Evolutionary conservation across 2,888 invertebrate genomes (phyloP), one percentile per base, ranked within the genome.

Genomic region (Altica lythri): DNA sequence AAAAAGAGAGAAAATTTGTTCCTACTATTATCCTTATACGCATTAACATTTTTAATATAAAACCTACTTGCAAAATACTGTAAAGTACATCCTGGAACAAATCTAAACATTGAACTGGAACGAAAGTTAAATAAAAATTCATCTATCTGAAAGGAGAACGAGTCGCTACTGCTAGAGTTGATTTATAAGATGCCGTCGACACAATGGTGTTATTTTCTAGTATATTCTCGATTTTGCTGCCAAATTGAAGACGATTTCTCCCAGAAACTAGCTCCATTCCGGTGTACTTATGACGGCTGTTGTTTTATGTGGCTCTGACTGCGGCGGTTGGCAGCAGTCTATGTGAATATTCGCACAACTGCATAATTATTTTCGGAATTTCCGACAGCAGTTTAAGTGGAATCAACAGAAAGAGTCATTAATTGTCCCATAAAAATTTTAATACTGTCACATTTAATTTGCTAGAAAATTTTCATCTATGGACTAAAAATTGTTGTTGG

Each of bases 181-280:
- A 71, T 71, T 70, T 70, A 71, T 69, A 62, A 62, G 59, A 55
- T 62, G 59, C 61, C 64, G 67, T 66, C 70, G 61, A 60, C 66
- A 55, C 59, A 61, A 66, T 66, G 63, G 65, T 68, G 67, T 66
- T 69, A 68, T 69, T 73, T 68, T 65, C 66, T 64, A 66, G 68
- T 65, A 69, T 69, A 67, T 68, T 69, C 69, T 69, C 73, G 73
- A 74, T 73, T 75, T 73, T 72, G 74, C 72, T 74, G 74, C 75
- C 75, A 75, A 76, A 76, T 76, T 75, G 75, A 73, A 75, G 75
- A 75, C 74, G 73, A 76, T 75, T 73, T 73, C 73, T 73, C 69
- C 71, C 71, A 73, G 74, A 75, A 74, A 73, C 72, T 59, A 57
- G 59, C 59, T 73, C 70, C 65, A 70, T 74, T 73, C 71, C 71